These are phyloP conservation scores for Trichopoda pennipes DNA, from an alignment of 2,888 invertebrate genomes.

Conservation along the genomic window DNA sequence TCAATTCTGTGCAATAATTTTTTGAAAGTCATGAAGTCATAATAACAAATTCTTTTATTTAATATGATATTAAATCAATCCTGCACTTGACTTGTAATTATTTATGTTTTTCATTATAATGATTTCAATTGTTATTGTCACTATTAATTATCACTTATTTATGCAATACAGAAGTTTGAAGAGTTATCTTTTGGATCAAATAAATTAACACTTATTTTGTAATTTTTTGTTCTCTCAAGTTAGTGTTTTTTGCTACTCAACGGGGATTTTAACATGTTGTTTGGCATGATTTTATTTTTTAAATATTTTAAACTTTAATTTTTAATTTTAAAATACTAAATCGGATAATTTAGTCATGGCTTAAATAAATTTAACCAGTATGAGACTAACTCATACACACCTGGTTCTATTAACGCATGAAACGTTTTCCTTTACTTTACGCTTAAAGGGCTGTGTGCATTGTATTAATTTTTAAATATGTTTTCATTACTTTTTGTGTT, in stretches of 20 bases:
- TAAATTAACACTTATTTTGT: slow-evolving; percentile 10
- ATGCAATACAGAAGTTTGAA: slow-evolving; percentile 26
- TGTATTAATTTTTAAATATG: too few species aligned
- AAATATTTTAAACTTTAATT: too few species aligned
- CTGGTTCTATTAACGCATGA: too few species aligned
- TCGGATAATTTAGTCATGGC: too few species aligned
- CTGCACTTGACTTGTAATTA: background rate
- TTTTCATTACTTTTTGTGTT: too few species aligned
- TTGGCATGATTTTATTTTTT: too few species aligned
- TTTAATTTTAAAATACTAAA: too few species aligned
- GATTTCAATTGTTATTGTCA: slow-evolving; percentile 11
- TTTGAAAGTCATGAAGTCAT: background rate
- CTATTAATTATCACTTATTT: slow-evolving; percentile 24
- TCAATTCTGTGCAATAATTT: background rate
- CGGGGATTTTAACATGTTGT: background rate
- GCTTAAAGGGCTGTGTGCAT: too few species aligned
- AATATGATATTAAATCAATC: too few species aligned
- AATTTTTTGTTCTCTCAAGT: slow-evolving; percentile 18
- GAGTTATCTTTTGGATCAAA: slow-evolving; percentile 6
- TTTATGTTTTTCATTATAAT: slow-evolving; percentile 24
- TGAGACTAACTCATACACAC: too few species aligned
- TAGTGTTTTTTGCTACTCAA: background rate
- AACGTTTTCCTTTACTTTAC: too few species aligned
- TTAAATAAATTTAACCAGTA: too few species aligned
- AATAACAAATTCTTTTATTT: slow-evolving; percentile 1